Conservation (phyloP, 2,797 vertebrate species). For the Rallus crepitans region DNA sequence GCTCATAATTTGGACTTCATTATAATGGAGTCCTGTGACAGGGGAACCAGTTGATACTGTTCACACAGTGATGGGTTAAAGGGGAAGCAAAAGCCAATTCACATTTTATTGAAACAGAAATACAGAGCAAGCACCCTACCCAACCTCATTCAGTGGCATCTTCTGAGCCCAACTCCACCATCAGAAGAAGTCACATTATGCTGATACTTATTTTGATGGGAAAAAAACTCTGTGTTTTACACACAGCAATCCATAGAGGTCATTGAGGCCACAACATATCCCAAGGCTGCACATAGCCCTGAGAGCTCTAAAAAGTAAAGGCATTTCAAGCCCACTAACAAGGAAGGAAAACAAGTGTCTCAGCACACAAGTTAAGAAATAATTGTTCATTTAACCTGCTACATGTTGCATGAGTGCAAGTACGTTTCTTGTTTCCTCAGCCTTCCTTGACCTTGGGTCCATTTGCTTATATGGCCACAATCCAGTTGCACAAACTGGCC, state of each 20-base stretch:
- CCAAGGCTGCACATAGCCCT: rapidly evolving
- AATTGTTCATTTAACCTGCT: background rate
- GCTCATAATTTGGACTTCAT: background rate
- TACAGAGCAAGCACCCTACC: background rate
- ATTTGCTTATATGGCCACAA: background rate
- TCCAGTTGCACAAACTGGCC: background rate
- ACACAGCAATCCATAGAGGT: background rate
- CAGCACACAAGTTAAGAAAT: constrained; percentile 1
- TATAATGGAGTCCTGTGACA: background rate
- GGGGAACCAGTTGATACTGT: background rate
- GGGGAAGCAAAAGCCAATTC: background rate
- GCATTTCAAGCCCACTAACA: background rate
- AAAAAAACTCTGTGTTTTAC: background rate
- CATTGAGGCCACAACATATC: background rate
- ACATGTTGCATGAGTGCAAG: background rate
- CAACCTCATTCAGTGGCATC: background rate
- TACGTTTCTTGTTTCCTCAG: background rate
- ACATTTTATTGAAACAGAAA: background rate
- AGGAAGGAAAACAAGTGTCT: background rate
- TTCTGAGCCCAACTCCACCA: background rate
- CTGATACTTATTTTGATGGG: background rate
- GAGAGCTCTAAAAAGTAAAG: background rate
- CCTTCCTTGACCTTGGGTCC: constrained; percentile 27
- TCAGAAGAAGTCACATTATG: background rate
- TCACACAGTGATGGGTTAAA: background rate